Base-by-base conservation (phyloP, 2,113 vertebrate genomes). In the Megaceryle maxima region DNA sequence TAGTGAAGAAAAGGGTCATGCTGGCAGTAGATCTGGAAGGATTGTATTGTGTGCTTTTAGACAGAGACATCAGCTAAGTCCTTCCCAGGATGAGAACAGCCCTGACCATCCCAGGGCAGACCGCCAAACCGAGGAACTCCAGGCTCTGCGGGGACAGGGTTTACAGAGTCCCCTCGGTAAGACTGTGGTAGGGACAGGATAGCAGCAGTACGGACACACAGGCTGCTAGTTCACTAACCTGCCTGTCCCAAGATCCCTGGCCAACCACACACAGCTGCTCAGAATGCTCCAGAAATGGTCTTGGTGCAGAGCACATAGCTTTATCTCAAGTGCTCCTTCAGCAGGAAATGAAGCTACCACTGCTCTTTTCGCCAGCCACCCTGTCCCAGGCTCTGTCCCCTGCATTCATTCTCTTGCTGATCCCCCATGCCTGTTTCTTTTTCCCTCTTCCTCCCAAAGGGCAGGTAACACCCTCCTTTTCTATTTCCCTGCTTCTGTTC, bases 1-100 rank as follows among this genome's bases (percentile, higher is more conserved):
- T 35, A 46, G 48, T 5, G 18, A 67, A 75, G 3, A 4, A n/a
- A 50, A 62, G 44, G 20, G 20, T 25, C 3, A 0, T 2, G 1
- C 85, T 85, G 76, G 59, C 64, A 73, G 59, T 64, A 90, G 48
- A 43, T 20, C 15, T 83, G 66, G 75, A 73, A 81, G 77, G 41
- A 67, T n/a, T 0, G 4, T 43, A 18, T 37, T 28, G 15, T 8
- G 26, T 35, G 7, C 56, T 56, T 84, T 29, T 22, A 66, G 48
- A 64, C 59, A 89, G 43, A 86, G 63, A 46, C 41, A 66, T 46
- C 51, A 92, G 43, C 28, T 50, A 11, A 79, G 21, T 22, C 64
- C 50, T 51, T 69, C 50, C 33, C 1, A 0, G 2, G 10, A 22
- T 59, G 37, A 62, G 25, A 83, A 73, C 55, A 78, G 43, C 39